phyloP scores from a whole-genome alignment of 2,113 vertebrate genomes.

The Candoia aspera region DNA sequence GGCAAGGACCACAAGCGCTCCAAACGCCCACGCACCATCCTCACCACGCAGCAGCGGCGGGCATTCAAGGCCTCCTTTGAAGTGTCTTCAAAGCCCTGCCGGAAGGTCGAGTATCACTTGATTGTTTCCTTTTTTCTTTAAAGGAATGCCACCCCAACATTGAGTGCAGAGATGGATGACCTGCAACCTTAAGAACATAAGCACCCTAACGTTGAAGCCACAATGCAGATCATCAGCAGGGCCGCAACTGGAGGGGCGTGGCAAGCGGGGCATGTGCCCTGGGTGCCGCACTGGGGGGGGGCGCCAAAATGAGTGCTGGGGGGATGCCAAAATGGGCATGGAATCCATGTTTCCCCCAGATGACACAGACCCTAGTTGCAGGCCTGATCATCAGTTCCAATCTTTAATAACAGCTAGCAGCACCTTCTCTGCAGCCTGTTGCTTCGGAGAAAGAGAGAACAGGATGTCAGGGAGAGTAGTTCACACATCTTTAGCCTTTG shows the following conservation, averaged over 20 bases:
- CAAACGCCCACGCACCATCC: conserved; percentile 88
- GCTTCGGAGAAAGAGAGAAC: neutral
- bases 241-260: too few species aligned
- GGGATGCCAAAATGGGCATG: too few species aligned
- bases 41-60: conserved; percentile 89
- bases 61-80: conserved; percentile 94
- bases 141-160: neutral
- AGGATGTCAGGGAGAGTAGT: neutral
- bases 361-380: too few species aligned
- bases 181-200: neutral
- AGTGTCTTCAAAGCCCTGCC: conserved; percentile 89
- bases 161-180: neutral
- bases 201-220: neutral
- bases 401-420: neutral
- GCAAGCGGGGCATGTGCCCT: too few species aligned
- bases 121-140: neutral
- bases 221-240: too few species aligned
- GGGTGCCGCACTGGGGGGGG: too few species aligned
- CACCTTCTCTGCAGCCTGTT: neutral
- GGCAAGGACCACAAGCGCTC: conserved; percentile 87
- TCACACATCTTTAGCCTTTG: neutral
- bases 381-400: too few species aligned
- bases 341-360: too few species aligned
- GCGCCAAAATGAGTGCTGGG: too few species aligned
- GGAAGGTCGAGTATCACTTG: conserved; percentile 75